Conservation (phyloP, 2,888 invertebrate species). For the Dorcus hopei region DNA sequence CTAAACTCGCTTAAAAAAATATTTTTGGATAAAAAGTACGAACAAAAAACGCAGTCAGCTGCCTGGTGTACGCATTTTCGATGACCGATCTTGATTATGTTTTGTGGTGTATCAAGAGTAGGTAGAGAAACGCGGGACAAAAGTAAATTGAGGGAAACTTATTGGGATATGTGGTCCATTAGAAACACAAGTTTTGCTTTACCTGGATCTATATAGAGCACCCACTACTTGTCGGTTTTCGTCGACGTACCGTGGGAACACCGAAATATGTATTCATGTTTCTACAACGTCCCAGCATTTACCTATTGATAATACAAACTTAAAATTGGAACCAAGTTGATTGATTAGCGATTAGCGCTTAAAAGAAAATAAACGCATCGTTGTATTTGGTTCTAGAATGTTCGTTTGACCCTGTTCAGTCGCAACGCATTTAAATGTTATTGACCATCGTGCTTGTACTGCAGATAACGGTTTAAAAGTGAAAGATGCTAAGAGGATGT, state of each 20-base stretch:
- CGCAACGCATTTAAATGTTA: background rate
- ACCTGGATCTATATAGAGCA: conserved; percentile 2
- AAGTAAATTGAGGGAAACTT: conserved; percentile 19
- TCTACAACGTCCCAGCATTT: too few relatives aligned
- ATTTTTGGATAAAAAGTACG: too few relatives aligned
- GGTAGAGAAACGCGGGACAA: background rate
- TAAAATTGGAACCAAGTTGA: too few relatives aligned
- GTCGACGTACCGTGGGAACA: background rate
- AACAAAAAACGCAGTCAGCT: too few relatives aligned
- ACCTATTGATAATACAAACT: too few relatives aligned
- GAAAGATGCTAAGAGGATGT: conserved; percentile 11
- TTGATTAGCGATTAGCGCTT: too few relatives aligned
- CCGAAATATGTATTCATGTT: too few relatives aligned
- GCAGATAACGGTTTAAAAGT: conserved; percentile 16
- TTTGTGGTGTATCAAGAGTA: background rate
- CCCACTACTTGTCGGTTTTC: background rate
- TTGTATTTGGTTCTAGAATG: too few relatives aligned
- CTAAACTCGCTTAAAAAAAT: too few relatives aligned
- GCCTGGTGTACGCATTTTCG: too few relatives aligned
- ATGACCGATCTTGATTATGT: too few relatives aligned
- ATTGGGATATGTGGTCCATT: conserved; percentile 21
- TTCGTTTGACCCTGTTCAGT: background rate
- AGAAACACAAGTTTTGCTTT: conserved; percentile 17
- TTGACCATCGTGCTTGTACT: background rate
- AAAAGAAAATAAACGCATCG: too few relatives aligned